Evolutionary conservation across 2,113 vertebrate species (phyloP), one percentile per base, ranked within the genome.

Genomic region (Pituophis catenifer): DNA sequence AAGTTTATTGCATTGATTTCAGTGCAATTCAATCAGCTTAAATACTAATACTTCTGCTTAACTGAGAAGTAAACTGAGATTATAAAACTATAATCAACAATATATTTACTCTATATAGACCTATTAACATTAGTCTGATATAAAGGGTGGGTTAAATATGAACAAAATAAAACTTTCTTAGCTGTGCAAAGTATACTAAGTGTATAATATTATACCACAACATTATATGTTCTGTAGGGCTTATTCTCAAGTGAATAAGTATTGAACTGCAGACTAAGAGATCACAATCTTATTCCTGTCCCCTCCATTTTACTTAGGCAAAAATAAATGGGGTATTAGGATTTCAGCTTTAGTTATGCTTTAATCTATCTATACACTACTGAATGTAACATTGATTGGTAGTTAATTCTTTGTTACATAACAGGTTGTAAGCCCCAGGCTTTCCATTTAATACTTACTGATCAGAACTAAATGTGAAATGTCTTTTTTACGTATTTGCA

Each of bases 1-100:
- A 85, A 93, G n/a, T 90, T 90, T 81, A 55, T 92, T 90, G 81
- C 89, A 93, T 65, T 21, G 75, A 93, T 90, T 93, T 90, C 57
- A 65, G 50, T 48, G 89, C n/a, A 23, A 93, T 65, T 92, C 59
- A 17, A 70, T 92, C 91, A 89, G 59, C 52, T 92, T 87, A 87
- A 90, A 93, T 52, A 86, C 29, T 65, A 87, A 65, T 86, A 90
- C 57, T 33, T 90, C 86, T 93, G 12, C 89, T 89, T 57, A 92
- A 89, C 52, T 90, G 50, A 89, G 62, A 75, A 26, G 38, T 90
- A n/a, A 57, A n/a, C 23, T 59, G 38, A 85, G 54, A 93, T 58
- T 13, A 59, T n/a, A 62, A 65, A 55, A 62, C 13, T 23, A 44
- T 33, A 81, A 33, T 75, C 52, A 33, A 89, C 23, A 91, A 23